phyloP scores from a whole-genome alignment of 2,797 vertebrate species.

The Selene dorsalis region DNA sequence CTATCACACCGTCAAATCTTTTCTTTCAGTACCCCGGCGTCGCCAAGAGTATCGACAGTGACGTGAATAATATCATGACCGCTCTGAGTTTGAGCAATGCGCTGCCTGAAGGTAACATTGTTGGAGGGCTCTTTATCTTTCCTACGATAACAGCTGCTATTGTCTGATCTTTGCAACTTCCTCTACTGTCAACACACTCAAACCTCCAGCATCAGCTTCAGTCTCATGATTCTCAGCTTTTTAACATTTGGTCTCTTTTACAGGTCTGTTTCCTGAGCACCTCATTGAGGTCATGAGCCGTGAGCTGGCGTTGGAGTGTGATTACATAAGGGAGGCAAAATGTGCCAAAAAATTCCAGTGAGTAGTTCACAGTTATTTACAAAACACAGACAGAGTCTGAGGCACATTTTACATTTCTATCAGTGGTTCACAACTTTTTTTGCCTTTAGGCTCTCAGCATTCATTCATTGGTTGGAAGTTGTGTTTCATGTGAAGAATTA shows the following conservation, averaged over 20 bases:
- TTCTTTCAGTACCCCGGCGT: conserved; percentile 91
- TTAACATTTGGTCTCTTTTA: not conserved
- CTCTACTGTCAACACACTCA: conserved; percentile 27
- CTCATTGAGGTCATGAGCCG: conserved; percentile 92
- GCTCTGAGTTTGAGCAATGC: conserved; percentile 94
- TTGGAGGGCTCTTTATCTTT: conserved; percentile 26
- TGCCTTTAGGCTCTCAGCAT: too few species aligned
- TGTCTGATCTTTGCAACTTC: conserved; percentile 25
- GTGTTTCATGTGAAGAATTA: too few species aligned
- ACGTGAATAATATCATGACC: conserved; percentile 94
- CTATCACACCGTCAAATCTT: not conserved
- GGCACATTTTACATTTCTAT: too few species aligned
- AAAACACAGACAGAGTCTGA: too few species aligned
- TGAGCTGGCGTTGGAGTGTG: conserved; percentile 94
- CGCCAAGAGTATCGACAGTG: conserved; percentile 95
- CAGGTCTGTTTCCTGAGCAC: conserved; percentile 95
- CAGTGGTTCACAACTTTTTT: too few species aligned
- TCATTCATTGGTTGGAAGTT: too few species aligned
- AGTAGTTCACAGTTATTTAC: conserved; percentile 45
- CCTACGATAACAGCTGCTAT: conserved; percentile 52
- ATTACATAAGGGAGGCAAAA: conserved; percentile 92
- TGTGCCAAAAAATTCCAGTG: conserved; percentile 93
- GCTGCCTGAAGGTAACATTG: conserved; percentile 90
- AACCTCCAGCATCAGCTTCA: not conserved
- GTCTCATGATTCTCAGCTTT: not conserved